Evolutionary conservation across 2,113 vertebrate genomes (phyloP).

Genomic region (Xyrauchen texanus): DNA sequence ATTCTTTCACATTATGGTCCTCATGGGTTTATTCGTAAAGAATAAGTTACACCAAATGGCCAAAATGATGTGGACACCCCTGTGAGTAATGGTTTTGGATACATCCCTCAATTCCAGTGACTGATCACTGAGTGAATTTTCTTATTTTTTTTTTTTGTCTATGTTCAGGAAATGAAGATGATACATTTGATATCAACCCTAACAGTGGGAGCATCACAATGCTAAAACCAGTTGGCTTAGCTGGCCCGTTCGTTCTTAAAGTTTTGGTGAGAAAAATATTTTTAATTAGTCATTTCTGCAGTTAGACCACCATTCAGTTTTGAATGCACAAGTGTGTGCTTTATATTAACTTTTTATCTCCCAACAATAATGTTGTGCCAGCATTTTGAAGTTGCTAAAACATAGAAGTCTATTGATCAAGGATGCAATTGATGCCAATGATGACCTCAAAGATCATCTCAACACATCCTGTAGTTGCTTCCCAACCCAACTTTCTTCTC

Average conservation of each 20-base stretch:
- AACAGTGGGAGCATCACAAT: conserved; percentile 78
- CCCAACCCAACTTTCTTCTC: not conserved
- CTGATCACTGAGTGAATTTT: not conserved
- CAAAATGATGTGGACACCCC: too few species aligned
- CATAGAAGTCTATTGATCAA: too few species aligned
- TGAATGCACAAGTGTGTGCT: too few species aligned
- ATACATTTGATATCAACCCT: conserved; percentile 68
- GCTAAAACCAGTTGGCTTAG: conserved; percentile 57
- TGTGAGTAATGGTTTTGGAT: too few species aligned
- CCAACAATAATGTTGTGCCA: too few species aligned
- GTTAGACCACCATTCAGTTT: not conserved
- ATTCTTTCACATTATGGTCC: not conserved
- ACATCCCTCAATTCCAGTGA: too few species aligned
- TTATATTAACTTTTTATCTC: too few species aligned
- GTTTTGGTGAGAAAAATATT: conserved; percentile 76
- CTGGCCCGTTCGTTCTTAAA: conserved; percentile 63
- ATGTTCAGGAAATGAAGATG: conserved; percentile 55
- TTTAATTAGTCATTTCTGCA: not conserved
- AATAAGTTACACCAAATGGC: too few species aligned
- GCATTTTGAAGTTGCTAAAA: too few species aligned
- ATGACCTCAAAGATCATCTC: too few species aligned
- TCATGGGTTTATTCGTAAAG: too few species aligned
- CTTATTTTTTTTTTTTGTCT: not conserved
- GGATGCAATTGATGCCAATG: too few species aligned
- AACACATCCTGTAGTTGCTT: not conserved